Conservation (phyloP, 2,888 invertebrate species). For the Caenorhabditis sp. region DNA sequence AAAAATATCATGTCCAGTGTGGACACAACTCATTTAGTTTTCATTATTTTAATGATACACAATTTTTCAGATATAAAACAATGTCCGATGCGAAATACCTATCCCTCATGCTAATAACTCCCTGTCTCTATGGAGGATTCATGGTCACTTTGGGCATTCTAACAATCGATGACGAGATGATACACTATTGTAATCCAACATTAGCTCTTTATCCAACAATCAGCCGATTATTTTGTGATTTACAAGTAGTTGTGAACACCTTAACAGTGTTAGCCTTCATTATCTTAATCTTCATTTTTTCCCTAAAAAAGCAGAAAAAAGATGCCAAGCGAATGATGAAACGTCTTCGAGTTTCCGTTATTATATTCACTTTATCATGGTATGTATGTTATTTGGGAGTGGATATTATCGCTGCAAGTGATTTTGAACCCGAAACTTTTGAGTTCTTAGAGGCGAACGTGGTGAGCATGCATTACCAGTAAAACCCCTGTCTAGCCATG, state of each 20-base stretch:
- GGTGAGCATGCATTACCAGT: too few species aligned
- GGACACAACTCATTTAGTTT: too few species aligned
- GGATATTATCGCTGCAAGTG: conserved; percentile 20
- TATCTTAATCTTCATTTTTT: too few species aligned
- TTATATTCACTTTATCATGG: conserved; percentile 30
- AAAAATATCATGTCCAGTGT: too few species aligned
- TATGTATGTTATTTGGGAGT: conserved; percentile 30
- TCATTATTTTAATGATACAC: too few species aligned
- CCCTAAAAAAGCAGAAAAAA: conserved; percentile 13
- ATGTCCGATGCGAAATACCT: not conserved
- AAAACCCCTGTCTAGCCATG: too few species aligned
- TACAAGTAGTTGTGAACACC: too few species aligned
- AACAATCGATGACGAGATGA: not conserved
- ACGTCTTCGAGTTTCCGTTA: conserved; percentile 22
- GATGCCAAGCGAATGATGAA: conserved; percentile 25
- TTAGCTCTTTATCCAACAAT: not conserved
- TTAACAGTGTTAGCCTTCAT: too few species aligned
- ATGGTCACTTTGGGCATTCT: not conserved
- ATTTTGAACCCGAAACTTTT: conserved; percentile 9
- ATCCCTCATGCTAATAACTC: not conserved
- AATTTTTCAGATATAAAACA: not conserved
- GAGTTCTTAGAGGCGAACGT: too few species aligned
- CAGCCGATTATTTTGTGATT: too few species aligned
- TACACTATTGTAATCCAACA: not conserved
- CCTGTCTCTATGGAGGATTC: not conserved